Conservation (phyloP, 2,888 invertebrate species). For the Cataglyphis cursor region DNA sequence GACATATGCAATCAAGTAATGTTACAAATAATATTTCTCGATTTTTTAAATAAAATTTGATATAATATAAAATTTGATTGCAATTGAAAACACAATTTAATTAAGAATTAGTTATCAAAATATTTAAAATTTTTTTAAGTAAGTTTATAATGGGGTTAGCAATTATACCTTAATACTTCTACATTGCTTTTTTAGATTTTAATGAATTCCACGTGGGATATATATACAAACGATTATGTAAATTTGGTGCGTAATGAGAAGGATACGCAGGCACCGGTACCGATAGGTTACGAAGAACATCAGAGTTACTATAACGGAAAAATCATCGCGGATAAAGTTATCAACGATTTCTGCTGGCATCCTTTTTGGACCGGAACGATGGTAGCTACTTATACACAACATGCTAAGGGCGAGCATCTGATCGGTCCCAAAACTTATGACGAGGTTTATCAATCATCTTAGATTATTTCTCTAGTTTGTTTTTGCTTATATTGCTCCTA, state of each 20-base stretch:
- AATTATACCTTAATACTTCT: not conserved
- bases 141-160: not conserved
- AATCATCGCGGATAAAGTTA: constrained; percentile 89
- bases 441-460: constrained; percentile 56
- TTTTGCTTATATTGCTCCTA: not conserved
- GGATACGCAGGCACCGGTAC: constrained; percentile 75
- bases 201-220: constrained; percentile 86
- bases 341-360: constrained; percentile 91
- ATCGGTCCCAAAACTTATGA: constrained; percentile 67
- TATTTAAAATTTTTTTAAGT: not conserved
- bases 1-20: constrained; percentile 81
- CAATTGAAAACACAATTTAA: not conserved
- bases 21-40: not conserved
- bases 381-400: constrained; percentile 90
- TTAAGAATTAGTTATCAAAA: not conserved
- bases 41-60: not conserved
- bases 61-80: not conserved
- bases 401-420: constrained; percentile 80
- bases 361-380: constrained; percentile 91
- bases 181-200: constrained; percentile 53
- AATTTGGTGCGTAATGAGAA: constrained; percentile 86
- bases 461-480: not conserved
- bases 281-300: constrained; percentile 78
- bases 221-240: constrained; percentile 90
- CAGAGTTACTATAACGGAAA: constrained; percentile 82